A percentile compares a stretch with the other conserved stretches of the same genome.
These are phyloP conservation scores for Muntiacus muntjak DNA, from an alignment of 2,113 vertebrate genomes.

Conservation along the genomic window DNA sequence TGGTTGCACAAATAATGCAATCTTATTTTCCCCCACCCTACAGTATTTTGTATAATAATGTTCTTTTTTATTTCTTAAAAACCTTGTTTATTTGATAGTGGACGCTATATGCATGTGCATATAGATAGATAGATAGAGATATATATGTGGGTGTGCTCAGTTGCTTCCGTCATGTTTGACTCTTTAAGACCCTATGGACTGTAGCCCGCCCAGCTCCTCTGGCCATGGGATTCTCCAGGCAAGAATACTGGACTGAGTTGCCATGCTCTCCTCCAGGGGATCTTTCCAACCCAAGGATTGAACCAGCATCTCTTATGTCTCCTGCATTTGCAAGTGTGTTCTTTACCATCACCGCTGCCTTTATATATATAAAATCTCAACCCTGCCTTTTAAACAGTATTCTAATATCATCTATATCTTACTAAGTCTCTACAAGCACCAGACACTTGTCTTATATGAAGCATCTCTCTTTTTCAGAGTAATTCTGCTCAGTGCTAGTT, in stretches of 20 bases:
- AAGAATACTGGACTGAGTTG: not conserved
- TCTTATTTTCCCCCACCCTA: not conserved
- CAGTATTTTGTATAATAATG: not conserved
- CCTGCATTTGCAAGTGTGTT: not conserved
- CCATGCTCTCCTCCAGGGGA: not conserved
- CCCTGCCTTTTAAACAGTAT: not conserved
- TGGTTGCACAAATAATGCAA: not conserved
- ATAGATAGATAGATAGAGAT: not conserved
- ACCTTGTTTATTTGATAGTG: not conserved
- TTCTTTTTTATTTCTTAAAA: not conserved
- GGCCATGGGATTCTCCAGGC: not conserved
- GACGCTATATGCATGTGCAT: not conserved
- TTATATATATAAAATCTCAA: not conserved
- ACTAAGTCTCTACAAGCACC: not conserved
- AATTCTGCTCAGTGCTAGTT: not conserved
- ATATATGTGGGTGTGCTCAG: not conserved
- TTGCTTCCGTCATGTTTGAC: rapidly evolving
- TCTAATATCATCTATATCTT: not conserved
- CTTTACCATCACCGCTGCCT: not conserved
- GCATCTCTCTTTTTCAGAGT: not conserved
- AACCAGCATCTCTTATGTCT: not conserved
- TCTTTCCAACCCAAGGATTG: not conserved
- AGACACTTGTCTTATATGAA: not conserved
- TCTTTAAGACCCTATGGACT: not conserved
- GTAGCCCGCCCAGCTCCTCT: not conserved